phyloP scores from a whole-genome alignment of 2,888 invertebrate genomes.

The Epinotia nisella region DNA sequence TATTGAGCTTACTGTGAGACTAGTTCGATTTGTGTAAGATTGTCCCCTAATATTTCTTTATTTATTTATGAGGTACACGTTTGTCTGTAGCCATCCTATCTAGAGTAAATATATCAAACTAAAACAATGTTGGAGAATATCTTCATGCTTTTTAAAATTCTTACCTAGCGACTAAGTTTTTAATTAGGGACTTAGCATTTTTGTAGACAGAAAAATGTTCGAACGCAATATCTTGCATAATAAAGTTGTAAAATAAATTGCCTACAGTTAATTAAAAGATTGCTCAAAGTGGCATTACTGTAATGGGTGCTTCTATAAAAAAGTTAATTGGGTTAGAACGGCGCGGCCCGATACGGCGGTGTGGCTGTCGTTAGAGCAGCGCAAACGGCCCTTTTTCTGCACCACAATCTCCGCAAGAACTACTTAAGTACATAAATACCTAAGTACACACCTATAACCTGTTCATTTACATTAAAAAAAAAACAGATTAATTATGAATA shows the following conservation, averaged over 20 bases:
- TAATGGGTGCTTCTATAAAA: constrained; percentile 46
- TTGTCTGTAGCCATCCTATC: too few relatives aligned
- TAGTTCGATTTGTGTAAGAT: too few relatives aligned
- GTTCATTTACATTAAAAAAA: too few relatives aligned
- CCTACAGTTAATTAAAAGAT: constrained; percentile 47
- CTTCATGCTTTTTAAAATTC: neutral
- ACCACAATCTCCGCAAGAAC: constrained; percentile 29
- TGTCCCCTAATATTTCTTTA: too few relatives aligned
- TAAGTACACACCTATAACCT: constrained; percentile 9
- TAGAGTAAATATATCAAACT: neutral
- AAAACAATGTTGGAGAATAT: neutral
- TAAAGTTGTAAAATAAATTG: constrained; percentile 40
- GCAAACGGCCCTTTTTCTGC: constrained; percentile 46
- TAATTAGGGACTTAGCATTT: constrained; percentile 8
- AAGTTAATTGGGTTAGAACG: constrained; percentile 50
- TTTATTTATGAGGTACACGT: too few relatives aligned
- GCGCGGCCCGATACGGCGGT: constrained; percentile 42
- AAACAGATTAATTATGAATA: too few relatives aligned
- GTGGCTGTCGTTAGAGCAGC: constrained; percentile 43
- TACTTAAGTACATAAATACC: constrained; percentile 20
- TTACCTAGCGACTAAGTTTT: neutral
- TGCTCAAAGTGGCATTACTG: constrained; percentile 45
- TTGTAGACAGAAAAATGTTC: constrained; percentile 20
- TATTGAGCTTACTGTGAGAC: too few relatives aligned
- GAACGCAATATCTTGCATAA: constrained; percentile 32